Evolutionary conservation across 2,888 invertebrate species (phyloP).

Genomic region (Drosophila rellima): DNA sequence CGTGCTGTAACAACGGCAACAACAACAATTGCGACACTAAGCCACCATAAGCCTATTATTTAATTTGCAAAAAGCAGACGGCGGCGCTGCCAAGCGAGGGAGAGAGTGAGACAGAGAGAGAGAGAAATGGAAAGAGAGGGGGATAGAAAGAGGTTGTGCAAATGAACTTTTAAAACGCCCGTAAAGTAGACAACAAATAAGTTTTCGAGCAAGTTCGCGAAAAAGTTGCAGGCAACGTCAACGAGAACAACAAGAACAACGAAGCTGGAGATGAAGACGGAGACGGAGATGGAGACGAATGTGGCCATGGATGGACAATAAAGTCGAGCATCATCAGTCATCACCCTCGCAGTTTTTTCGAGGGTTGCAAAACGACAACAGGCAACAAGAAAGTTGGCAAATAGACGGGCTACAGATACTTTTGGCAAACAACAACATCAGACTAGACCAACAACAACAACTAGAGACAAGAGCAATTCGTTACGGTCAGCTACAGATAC

Average conservation of each 20-base stretch:
- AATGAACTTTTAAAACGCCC: slow-evolving; percentile 76
- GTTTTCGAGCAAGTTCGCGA: slow-evolving; percentile 52
- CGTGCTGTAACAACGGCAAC: slow-evolving; percentile 50
- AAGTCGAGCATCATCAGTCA: slow-evolving; percentile 79
- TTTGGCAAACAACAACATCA: slow-evolving; percentile 52
- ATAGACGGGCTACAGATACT: slow-evolving; percentile 64
- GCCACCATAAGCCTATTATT: slow-evolving; percentile 79
- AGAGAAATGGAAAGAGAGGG: neutral
- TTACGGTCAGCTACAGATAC: slow-evolving; percentile 73
- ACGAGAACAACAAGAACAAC: neutral
- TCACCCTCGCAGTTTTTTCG: slow-evolving; percentile 74
- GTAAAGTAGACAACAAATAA: slow-evolving; percentile 68
- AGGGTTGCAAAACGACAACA: slow-evolving; percentile 71
- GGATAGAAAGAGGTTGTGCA: slow-evolving; percentile 44
- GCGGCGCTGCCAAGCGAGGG: no score
- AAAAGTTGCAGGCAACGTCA: slow-evolving; percentile 45
- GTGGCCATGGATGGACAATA: slow-evolving; percentile 32
- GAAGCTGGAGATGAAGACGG: slow-evolving; percentile 3
- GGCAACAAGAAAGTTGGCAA: slow-evolving; percentile 54
- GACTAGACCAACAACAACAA: slow-evolving; percentile 24
- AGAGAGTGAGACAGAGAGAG: neutral
- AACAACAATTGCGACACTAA: slow-evolving; percentile 74
- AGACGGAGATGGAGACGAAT: slow-evolving; percentile 34
- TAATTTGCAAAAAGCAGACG: slow-evolving; percentile 65
- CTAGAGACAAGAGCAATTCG: slow-evolving; percentile 69